phyloP scores from a whole-genome alignment of 2,888 invertebrate species.

The Acanthoscelides obtectus region DNA sequence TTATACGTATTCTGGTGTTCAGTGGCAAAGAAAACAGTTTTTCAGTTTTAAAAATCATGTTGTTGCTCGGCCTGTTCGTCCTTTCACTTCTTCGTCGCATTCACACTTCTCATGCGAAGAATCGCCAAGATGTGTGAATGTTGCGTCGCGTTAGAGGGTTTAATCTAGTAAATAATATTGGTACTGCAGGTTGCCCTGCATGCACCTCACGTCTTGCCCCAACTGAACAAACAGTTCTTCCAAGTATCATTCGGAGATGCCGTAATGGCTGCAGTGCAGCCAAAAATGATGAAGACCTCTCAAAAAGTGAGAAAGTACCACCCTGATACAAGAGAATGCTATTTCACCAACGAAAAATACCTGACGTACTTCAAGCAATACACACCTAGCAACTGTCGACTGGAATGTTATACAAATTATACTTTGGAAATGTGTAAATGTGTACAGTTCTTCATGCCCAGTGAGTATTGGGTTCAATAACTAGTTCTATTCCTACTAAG shows the following conservation, averaged over 20 bases:
- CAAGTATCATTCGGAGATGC: conserved; percentile 64
- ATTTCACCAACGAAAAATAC: conserved; percentile 59
- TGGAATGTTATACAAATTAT: conserved; percentile 65
- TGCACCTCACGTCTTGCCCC: conserved; percentile 61
- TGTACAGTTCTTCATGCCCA: conserved; percentile 60
- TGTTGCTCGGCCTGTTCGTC: too few relatives aligned
- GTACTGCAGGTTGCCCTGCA: conserved; percentile 57
- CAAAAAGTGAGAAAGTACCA: conserved; percentile 58
- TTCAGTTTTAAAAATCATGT: too few relatives aligned
- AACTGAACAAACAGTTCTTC: conserved; percentile 63
- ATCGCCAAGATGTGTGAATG: too few relatives aligned
- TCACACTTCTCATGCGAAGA: too few relatives aligned
- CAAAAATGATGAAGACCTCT: conserved; percentile 68
- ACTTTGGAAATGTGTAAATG: conserved; percentile 48
- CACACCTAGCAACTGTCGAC: conserved; percentile 64
- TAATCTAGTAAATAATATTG: too few relatives aligned
- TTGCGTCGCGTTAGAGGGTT: too few relatives aligned
- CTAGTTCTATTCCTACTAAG: too few relatives aligned
- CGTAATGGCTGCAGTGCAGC: conserved; percentile 62
- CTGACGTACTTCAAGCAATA: conserved; percentile 62
- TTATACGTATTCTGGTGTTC: too few relatives aligned
- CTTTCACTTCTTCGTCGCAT: too few relatives aligned
- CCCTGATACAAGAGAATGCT: conserved; percentile 60
- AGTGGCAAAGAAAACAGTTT: too few relatives aligned
- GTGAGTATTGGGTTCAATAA: conserved; percentile 38